Conservation (phyloP, 2,113 vertebrate genomes). For the Osmerus eperlanus region DNA sequence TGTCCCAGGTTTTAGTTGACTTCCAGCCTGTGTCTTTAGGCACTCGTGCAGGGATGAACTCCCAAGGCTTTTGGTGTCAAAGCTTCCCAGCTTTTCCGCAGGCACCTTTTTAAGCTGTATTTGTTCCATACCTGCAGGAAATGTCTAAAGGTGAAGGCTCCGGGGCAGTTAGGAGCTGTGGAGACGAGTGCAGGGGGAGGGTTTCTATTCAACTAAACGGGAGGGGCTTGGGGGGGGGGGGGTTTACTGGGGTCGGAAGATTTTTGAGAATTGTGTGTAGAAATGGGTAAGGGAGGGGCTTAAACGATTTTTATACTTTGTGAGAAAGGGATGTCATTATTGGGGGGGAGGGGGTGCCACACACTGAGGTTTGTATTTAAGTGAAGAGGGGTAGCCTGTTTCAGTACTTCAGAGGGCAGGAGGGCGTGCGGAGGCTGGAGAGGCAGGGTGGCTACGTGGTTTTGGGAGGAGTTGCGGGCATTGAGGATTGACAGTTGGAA, state of each 20-base stretch:
- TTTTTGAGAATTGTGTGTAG: slow-evolving; percentile 65
- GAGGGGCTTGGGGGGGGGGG: slow-evolving; percentile 8
- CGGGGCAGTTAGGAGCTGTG: slow-evolving; percentile 18
- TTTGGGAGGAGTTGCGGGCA: neutral
- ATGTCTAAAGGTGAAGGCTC: slow-evolving; percentile 28
- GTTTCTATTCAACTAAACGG: slow-evolving; percentile 22
- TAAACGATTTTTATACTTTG: slow-evolving; percentile 65
- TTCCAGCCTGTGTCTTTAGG: slow-evolving; percentile 1
- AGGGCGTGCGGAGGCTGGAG: slow-evolving; percentile 6
- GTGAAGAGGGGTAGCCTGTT: slow-evolving; percentile 58
- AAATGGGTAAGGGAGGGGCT: slow-evolving; percentile 40
- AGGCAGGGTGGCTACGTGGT: slow-evolving; percentile 39
- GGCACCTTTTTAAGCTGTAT: slow-evolving; percentile 3
- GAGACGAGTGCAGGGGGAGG: neutral
- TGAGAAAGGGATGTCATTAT: slow-evolving; percentile 52
- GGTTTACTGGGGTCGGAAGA: slow-evolving; percentile 14
- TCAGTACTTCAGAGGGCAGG: slow-evolving; percentile 48
- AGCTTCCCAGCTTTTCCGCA: neutral
- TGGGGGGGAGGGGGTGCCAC: slow-evolving; percentile 44
- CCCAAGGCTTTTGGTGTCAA: neutral
- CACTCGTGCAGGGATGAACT: slow-evolving; percentile 35
- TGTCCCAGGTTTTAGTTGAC: slow-evolving; percentile 46
- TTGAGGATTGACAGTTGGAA: too few relatives aligned
- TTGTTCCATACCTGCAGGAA: slow-evolving; percentile 42
- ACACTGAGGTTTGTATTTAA: slow-evolving; percentile 68